These are phyloP conservation scores for Antennarius striatus DNA, from an alignment of 2,113 vertebrate species.

Conservation along the genomic window DNA sequence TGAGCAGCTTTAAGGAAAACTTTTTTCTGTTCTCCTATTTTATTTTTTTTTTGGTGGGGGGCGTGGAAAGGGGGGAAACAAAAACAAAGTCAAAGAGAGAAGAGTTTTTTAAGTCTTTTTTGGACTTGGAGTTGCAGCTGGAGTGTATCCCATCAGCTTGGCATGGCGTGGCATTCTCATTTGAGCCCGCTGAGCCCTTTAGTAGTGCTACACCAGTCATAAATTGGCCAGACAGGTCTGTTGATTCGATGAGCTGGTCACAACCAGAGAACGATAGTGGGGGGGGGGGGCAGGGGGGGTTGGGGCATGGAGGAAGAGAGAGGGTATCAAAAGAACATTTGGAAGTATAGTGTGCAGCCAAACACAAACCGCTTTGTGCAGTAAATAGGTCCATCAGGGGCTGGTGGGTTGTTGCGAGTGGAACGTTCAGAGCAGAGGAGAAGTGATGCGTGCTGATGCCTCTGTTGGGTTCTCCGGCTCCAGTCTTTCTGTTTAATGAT, in stretches of 20 bases:
- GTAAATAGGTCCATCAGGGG: slow-evolving; percentile 73
- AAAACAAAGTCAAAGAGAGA: slow-evolving; percentile 45
- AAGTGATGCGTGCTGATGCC: slow-evolving; percentile 71
- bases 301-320: slow-evolving; percentile 17
- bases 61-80: slow-evolving; percentile 18
- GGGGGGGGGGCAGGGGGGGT: neutral
- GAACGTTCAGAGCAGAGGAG: slow-evolving; percentile 47
- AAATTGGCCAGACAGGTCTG: slow-evolving; percentile 42
- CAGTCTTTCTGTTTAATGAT: slow-evolving; percentile 72
- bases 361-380: slow-evolving; percentile 65
- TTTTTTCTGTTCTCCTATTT: slow-evolving; percentile 11
- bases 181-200: slow-evolving; percentile 45
- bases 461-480: slow-evolving; percentile 55
- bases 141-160: slow-evolving; percentile 49
- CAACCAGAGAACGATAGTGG: slow-evolving; percentile 28
- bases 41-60: neutral
- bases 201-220: slow-evolving; percentile 26
- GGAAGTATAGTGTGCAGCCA: slow-evolving; percentile 57
- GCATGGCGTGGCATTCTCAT: slow-evolving; percentile 38
- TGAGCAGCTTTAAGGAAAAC: slow-evolving; percentile 55
- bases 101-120: slow-evolving; percentile 63
- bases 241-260: slow-evolving; percentile 39
- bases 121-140: slow-evolving; percentile 47
- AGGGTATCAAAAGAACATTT: slow-evolving; percentile 68
- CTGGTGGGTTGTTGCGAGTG: slow-evolving; percentile 61